Conservation (phyloP, 2,113 vertebrate species). For the Pygoscelis adeliae region DNA sequence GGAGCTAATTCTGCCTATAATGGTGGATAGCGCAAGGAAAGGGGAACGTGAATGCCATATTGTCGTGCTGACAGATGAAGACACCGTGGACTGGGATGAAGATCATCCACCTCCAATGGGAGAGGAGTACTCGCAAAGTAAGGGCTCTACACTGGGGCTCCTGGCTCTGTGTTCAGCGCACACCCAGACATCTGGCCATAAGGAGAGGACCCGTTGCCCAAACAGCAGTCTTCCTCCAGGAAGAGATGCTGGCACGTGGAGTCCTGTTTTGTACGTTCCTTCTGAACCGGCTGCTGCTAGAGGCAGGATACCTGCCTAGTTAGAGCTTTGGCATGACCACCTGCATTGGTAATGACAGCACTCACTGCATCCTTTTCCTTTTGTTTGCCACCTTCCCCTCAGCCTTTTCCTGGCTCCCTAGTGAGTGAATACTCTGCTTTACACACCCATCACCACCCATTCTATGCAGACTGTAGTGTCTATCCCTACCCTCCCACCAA, state of each 20-base stretch:
- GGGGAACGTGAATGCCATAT: conserved; percentile 94
- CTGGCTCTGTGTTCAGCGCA: neutral
- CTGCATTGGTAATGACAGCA: neutral
- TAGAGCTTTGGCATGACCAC: neutral
- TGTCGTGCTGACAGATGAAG: conserved; percentile 92
- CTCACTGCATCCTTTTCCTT: neutral
- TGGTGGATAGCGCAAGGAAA: conserved; percentile 92
- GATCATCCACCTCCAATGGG: conserved; percentile 95
- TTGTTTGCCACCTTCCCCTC: neutral
- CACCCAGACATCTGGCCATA: rapidly evolving
- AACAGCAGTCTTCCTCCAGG: neutral
- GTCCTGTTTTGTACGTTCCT: neutral
- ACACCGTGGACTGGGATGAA: conserved; percentile 96
- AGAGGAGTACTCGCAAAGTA: conserved; percentile 93
- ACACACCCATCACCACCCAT: neutral
- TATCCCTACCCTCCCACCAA: neutral
- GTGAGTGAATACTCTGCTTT: neutral
- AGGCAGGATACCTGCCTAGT: neutral
- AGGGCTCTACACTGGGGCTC: neutral
- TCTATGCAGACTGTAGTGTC: neutral
- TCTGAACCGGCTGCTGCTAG: neutral
- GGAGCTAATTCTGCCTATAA: conserved; percentile 93
- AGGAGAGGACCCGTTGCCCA: neutral
- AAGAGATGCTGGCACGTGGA: neutral
- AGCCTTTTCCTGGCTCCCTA: neutral